Percentiles rank a stretch among this genome's conserved stretches.
Conservation (phyloP, 2,797 vertebrate genomes). For the Darevskia nairensis region DNA sequence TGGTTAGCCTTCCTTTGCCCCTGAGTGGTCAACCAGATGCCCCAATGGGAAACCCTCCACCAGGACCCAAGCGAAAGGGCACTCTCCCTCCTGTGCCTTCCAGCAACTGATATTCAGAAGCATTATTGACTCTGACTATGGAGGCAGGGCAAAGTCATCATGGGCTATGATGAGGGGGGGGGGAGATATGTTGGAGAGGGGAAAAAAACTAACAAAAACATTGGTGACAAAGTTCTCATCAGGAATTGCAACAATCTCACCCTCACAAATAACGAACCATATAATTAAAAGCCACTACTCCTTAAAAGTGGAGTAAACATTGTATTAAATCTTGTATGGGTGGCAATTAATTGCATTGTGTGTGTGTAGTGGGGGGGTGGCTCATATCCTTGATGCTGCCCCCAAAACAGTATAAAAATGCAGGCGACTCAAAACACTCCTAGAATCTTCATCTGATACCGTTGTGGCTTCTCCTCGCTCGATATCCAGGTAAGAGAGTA, state of each 20-base stretch:
- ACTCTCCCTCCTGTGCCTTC: no score
- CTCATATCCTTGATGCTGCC: not conserved
- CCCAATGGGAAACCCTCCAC: no score
- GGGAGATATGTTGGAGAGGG: not conserved
- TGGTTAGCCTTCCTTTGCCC: no score
- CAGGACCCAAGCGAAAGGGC: no score
- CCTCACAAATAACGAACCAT: not conserved
- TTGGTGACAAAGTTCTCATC: not conserved
- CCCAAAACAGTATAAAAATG: conserved; percentile 18
- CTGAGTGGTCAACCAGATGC: no score
- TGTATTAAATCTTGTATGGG: not conserved
- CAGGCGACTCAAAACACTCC: fast-evolving
- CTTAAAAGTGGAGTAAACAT: not conserved
- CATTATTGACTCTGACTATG: no score
- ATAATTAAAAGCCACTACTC: conserved; percentile 25
- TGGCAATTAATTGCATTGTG: not conserved
- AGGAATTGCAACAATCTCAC: not conserved
- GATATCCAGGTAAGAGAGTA: conserved; percentile 3
- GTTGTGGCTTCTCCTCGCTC: not conserved
- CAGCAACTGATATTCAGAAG: no score
- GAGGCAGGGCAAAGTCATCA: no score
- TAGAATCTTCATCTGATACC: not conserved
- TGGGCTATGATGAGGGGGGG: no score
- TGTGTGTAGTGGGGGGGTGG: not conserved
- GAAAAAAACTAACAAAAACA: not conserved